Base-by-base conservation (phyloP, 2,113 vertebrate species). In the Oncorhynchus tshawytscha region DNA sequence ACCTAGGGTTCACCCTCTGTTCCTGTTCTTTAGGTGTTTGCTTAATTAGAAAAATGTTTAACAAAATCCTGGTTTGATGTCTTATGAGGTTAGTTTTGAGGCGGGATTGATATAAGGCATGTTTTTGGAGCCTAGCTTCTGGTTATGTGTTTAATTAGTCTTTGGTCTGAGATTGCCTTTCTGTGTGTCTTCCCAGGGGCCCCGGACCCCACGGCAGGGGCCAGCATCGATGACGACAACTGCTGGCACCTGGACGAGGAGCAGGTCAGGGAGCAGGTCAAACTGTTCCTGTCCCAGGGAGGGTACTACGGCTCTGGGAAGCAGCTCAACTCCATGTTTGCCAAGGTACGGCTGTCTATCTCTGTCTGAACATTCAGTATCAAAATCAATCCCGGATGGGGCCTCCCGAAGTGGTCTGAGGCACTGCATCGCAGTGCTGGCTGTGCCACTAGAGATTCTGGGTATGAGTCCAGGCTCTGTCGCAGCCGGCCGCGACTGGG, bases 191-290 rank as follows among this genome's bases (percentile, higher is more conserved):
- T 70, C 31, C 4, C 87, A 99, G 96, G 98, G 0, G 98, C 98
- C 77, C 98, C 98, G 0, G 98, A 99, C 81, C 98, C 98, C 66
- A 99, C 98, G 4, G 98, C 98, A 70, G 98, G 98, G 65, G 98
- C 96, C 87, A 99, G 97, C 90, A 98, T 99, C 3, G 95, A 98
- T 0, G 98, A 99, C 0, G 98, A 98, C 87, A 99, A 99, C 94
- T 99, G 98, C 92, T 99, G 98, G 98, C 98, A 99, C 91, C 93
- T 99, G 92, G 97, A 99, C 0, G 97, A 99, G 87, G 98, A 99
- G 78, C 98, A 99, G 85, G 98, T 99, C 81, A 92, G 96, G 86
- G 98, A 99, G 91, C 98, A 99, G 86, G 98, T 99, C 90, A 99
- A 98, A 87, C 95, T 99, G 87, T 99, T 99, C 89, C 94, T 99